A percentile compares a stretch with the other conserved stretches of the same genome.
Conservation (phyloP, 2,797 vertebrate species). For the Serranus cabrilla region DNA sequence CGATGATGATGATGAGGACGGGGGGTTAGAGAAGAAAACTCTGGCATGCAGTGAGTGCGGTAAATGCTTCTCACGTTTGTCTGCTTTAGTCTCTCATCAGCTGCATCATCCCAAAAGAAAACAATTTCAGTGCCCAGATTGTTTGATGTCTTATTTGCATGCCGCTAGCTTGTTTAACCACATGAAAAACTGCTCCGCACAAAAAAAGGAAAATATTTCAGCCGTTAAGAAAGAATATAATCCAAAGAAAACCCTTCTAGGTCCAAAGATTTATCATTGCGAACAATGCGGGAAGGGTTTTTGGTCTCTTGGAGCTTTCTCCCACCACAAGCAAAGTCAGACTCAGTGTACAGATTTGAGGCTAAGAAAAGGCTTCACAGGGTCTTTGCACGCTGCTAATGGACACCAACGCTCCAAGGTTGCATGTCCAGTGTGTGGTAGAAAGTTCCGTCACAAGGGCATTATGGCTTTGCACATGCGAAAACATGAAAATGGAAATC, state of each 20-base stretch:
- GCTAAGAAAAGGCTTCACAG: slow-evolving; percentile 58
- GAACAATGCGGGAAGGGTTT: slow-evolving; percentile 88
- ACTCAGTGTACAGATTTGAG: slow-evolving; percentile 77
- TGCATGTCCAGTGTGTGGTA: slow-evolving; percentile 81
- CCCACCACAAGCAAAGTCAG: slow-evolving; percentile 85
- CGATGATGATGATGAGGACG: slow-evolving; percentile 53
- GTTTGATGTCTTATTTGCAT: slow-evolving; percentile 76
- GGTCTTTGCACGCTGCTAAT: slow-evolving; percentile 54
- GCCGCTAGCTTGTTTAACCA: slow-evolving; percentile 79
- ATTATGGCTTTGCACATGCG: slow-evolving; percentile 84
- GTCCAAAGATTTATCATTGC: slow-evolving; percentile 87
- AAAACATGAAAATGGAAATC: slow-evolving; percentile 83
- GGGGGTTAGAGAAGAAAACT: slow-evolving; percentile 69
- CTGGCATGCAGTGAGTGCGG: slow-evolving; percentile 81
- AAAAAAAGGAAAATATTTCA: slow-evolving; percentile 50
- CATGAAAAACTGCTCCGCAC: slow-evolving; percentile 74
- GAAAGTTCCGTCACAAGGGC: slow-evolving; percentile 83
- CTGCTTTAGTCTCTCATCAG: slow-evolving; percentile 84
- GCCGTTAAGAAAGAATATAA: slow-evolving; percentile 80
- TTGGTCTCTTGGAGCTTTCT: slow-evolving; percentile 88
- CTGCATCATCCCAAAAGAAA: slow-evolving; percentile 81
- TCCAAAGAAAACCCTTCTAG: slow-evolving; percentile 88
- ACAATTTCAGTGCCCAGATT: slow-evolving; percentile 79
- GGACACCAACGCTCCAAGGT: slow-evolving; percentile 75
- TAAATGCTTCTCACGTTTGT: slow-evolving; percentile 78